These are phyloP conservation scores for Lasioglossum morio DNA, from an alignment of 2,888 invertebrate genomes.

Conservation along the genomic window DNA sequence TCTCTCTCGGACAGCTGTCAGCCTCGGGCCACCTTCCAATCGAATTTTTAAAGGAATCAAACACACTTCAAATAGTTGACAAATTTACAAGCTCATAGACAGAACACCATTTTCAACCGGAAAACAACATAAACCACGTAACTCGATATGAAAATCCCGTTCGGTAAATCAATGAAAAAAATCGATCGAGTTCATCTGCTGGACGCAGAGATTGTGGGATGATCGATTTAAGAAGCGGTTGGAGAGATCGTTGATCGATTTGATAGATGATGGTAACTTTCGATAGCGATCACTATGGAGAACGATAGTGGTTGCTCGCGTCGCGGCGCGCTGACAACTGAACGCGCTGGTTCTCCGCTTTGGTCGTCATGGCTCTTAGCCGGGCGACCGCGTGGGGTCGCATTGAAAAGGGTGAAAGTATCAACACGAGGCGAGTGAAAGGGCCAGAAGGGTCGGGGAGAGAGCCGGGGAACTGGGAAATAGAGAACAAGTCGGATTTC, in stretches of 20 bases:
- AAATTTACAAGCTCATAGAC: not conserved
- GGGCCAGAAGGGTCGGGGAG: not conserved
- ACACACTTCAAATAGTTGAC: not conserved
- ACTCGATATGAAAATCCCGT: not conserved
- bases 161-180: not conserved
- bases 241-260: conserved; percentile 4
- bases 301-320: conserved; percentile 32
- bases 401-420: conserved; percentile 24
- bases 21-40: not conserved
- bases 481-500: not conserved
- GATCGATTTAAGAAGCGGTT: not conserved
- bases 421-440: not conserved
- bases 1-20: not conserved
- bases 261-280: not conserved
- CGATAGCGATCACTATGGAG: not conserved
- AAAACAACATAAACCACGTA: not conserved
- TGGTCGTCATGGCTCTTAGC: conserved; percentile 28
- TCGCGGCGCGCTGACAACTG: conserved; percentile 66
- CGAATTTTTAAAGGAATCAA: not conserved
- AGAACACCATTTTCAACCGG: not conserved
- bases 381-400: conserved; percentile 24
- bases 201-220: not conserved
- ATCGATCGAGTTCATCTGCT: not conserved
- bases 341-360: conserved; percentile 43
- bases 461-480: not conserved